Evolutionary conservation across 2,797 vertebrate species (phyloP), one percentile per base, ranked within the genome.

Genomic region (Prionace glauca): DNA sequence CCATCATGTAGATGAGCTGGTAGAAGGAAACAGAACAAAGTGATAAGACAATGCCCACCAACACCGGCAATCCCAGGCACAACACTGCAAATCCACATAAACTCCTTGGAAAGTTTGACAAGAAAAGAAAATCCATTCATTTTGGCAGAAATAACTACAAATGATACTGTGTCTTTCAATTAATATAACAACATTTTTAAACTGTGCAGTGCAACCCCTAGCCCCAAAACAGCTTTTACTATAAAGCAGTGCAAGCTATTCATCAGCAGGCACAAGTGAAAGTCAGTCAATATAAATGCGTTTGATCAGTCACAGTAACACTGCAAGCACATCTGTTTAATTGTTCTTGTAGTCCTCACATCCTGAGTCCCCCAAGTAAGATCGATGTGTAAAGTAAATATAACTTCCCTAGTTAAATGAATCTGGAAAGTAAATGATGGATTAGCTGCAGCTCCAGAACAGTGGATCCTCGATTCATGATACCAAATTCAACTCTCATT

Each of bases 1-100:
- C 99, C 99, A 99, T 99, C 99, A 99, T 99, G 99, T 99, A 99
- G 99, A 99, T 99, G 98, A 99, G 98, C 99, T 99, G 99, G 98
- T 98, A 99, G 98, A 99, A 99, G 98, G 99, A 98, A 98, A 98
- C 97, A 98, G 97, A 98, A 98, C 96, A 96, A 74, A 87, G 96
- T 97, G 96, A 96, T 98, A 97, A 98, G 97, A 97, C 96, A 97
- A 96, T 96, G 84, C 24, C 71, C 62, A 56, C 71, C 90, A 69
- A 77, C 29, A 95, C 41, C 45, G 12, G 18, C 92, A 72, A 65
- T 41, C 41, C 69, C 69, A 95, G 93, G 45, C 67, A 94, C 50
- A 74, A 72, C 93, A 50, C 93, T 95, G 71, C 93, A 95, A 95
- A 77, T 77, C 93, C 71, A 77, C 71, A 56, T 29, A 67, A 50